Base-by-base conservation (phyloP, 2,797 vertebrate species). In the Acipenser oxyrinchus region DNA sequence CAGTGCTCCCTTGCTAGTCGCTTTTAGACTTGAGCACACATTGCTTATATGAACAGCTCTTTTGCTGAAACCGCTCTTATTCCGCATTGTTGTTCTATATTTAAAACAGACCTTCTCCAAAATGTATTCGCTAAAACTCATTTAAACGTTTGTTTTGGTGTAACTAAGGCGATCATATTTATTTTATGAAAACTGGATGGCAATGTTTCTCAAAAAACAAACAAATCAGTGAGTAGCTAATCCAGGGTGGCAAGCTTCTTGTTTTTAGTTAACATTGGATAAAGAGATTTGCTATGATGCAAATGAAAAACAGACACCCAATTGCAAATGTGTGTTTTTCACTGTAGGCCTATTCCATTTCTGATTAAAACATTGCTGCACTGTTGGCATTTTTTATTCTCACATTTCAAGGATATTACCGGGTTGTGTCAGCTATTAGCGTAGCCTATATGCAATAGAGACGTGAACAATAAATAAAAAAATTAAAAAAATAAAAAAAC, bases 21-120 rank as follows among this genome's bases (percentile, higher is more conserved):
- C 37, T 37, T 90, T 93, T 87, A 92, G 90, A 93, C 89, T 90
- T 92, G 88, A 91, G 89, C 92, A 92, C 91, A 88, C 92, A 92
- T 91, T 92, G 91, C 91, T 94, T 93, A 91, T 91, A 89, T 87
- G 76, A 78, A 75, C 37, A 37, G 75, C 79, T 70, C 76, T 83
- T 79, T 78, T 75, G 65, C 80, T 81, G 78, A 83, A 81, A 84
- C 71, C 68, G 83, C 76, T 66, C 76, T 81, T 77, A 83, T 86
- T 87, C 85, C 5, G 12, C 15, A 58, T 11, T 58, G 12, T n/a
- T 58, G 55, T 37, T 37, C 37, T 37, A 37, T 37, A 37, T 5
- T 37, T 37, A 37, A 37, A 37, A 37, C 37, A 4, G 37, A 1
- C 37, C 37, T 37, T 4, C 37, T 37, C 37, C 37, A 37, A 37